phyloP scores from a whole-genome alignment of 92 coral and sea anemone species.

The Nematostella vectensis region DNA sequence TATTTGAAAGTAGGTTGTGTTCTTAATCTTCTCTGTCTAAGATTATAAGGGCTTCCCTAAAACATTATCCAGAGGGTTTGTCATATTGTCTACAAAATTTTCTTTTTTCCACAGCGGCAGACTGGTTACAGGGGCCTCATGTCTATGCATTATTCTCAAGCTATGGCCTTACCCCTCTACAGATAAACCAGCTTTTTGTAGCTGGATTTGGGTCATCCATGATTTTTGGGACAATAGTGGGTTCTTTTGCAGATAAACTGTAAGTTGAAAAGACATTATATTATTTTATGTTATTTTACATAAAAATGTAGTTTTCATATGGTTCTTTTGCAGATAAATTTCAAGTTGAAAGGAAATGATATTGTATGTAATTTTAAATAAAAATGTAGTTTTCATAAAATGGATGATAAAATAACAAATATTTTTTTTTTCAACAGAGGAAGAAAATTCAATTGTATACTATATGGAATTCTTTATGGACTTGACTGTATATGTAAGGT shows the following conservation, averaged over 20 bases:
- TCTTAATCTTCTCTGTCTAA: no score
- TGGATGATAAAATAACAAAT: no score
- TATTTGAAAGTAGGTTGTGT: no score
- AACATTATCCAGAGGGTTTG: no score
- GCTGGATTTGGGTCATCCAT: conserved; percentile 94
- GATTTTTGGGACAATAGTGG: conserved; percentile 90
- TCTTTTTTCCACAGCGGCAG: conserved; percentile 47
- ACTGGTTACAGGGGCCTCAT: conserved; percentile 97
- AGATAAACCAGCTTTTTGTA: conserved; percentile 80
- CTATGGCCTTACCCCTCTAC: conserved; percentile 77
- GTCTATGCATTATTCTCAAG: conserved; percentile 83
- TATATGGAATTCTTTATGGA: conserved; percentile 79
- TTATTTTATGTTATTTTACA: no score
- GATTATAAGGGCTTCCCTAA: no score
- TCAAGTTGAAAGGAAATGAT: background rate
- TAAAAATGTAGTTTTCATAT: background rate
- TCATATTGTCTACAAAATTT: no score
- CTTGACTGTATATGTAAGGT: conserved; percentile 81
- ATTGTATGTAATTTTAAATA: background rate
- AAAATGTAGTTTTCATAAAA: no score
- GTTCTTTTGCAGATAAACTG: conserved; percentile 93
- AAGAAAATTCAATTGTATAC: conserved; percentile 72
- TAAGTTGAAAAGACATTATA: no score
- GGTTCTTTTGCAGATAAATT: background rate
- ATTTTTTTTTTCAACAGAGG: conserved; percentile 63